Base-by-base conservation (phyloP, 2,888 invertebrate genomes). In the Scaptomyza polygonia region DNA sequence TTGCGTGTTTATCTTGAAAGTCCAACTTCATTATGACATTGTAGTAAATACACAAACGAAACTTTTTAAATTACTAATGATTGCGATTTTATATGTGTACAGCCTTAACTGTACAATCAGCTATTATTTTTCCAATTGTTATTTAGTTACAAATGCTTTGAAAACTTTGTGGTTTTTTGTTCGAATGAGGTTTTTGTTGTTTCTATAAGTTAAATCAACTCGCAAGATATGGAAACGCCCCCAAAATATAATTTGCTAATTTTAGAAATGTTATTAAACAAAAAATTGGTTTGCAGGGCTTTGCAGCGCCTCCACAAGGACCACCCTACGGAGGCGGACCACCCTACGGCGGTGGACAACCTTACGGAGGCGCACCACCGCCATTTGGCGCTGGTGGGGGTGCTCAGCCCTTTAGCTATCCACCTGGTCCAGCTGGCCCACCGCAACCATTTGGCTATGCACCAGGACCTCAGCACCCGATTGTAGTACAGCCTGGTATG, bases 401-500 rank as follows among this genome's bases (percentile, higher is more conserved):
- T 0, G 47, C 45, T 6, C 30, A 55, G 16, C 86, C 16, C 6
- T 34, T 34, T 14, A 14, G 9, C 40, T 16, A 18, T 16, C 40
- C 18, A 14, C 36, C 40, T 5, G 40, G 40, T 2, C 36, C 36
- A n/a, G 72, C 51, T 4, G 43, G 55, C 0, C 51, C 47, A n/a
- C 29, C 55, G 16, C 87, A 78, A 18, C 73, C 67, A 11, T 78
- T 52, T 49, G 84, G 77, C 2, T 78, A 76, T 70, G 57, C 76
- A 11, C 79, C 75, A n/a, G 79, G 73, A 12, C 83, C 80, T 1
- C 82, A 86, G 36, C 84, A 76, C 12, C 90, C 91, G 3, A 89
- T 91, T 54, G 69, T 91, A 32, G 87, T 82, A 7, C 91, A 91
- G 67, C 91, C 91, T 12, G 88, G 88, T 14, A 87, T 80, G 80